These are phyloP conservation scores for Malurus cyaneus DNA, from an alignment of 2,113 vertebrate genomes.

Conservation along the genomic window DNA sequence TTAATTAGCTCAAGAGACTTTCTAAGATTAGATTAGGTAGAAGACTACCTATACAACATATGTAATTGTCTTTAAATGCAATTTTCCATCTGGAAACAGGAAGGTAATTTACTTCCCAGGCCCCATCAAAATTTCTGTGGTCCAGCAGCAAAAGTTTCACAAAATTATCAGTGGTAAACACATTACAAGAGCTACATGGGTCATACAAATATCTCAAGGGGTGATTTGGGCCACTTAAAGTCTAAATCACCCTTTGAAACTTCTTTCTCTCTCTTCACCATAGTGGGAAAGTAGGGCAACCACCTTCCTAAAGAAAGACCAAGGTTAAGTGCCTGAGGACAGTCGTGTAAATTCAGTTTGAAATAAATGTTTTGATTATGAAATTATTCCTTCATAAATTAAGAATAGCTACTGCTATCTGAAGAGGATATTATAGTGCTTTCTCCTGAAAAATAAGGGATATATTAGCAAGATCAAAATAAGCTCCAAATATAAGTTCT, in stretches of 20 bases:
- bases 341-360: background rate
- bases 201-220: background rate
- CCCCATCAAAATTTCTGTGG: background rate
- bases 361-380: background rate
- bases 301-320: background rate
- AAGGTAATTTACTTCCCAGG: background rate
- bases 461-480: background rate
- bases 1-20: slow-evolving; percentile 26
- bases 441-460: background rate
- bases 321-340: background rate
- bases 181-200: background rate
- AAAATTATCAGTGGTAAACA: background rate
- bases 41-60: background rate
- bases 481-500: background rate
- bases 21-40: slow-evolving; percentile 1
- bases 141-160: background rate
- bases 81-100: slow-evolving; percentile 40
- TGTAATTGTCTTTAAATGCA: slow-evolving; percentile 22
- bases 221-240: background rate
- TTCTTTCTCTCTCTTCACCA: background rate
- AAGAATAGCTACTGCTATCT: background rate
- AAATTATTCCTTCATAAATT: background rate
- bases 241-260: background rate
- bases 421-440: background rate
- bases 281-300: background rate